Percentiles rank a stretch among this genome's conserved stretches.
Evolutionary conservation across 2,113 vertebrate genomes (phyloP).

Genomic region (Silurus glanis): DNA sequence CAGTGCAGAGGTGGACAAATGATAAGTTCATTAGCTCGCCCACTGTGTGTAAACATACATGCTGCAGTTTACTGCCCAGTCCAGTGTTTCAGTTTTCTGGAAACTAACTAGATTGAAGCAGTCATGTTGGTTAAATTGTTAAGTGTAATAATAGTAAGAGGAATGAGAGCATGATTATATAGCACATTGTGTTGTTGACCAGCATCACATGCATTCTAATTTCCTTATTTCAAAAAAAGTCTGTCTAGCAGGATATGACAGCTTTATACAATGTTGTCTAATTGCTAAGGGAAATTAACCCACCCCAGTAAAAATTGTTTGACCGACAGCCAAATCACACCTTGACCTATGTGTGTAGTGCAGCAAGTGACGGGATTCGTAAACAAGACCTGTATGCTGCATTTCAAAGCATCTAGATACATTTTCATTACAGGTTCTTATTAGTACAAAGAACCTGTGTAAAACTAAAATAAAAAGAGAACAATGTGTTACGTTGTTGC

Average conservation of each 20-base stretch:
- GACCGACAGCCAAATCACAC: background rate
- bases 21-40: background rate
- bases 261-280: background rate
- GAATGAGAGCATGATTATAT: background rate
- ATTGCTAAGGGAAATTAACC: background rate
- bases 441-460: background rate
- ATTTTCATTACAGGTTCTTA: background rate
- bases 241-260: background rate
- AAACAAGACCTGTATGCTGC: background rate
- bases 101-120: background rate
- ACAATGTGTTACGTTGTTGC: background rate
- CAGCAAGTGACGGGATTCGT: background rate
- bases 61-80: background rate
- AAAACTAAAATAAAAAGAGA: background rate
- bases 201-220: background rate
- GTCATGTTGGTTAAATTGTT: background rate
- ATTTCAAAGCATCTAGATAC: background rate
- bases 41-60: background rate
- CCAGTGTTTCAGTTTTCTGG: background rate
- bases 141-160: background rate
- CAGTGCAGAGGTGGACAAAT: background rate
- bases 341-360: background rate
- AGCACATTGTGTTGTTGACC: background rate
- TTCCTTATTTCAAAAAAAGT: no score
- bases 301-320: background rate